Evolutionary conservation across 37 sponge, comb jelly and placozoan genomes (phyloP), one percentile per base, ranked within the genome.

Genomic region (Geodia barretti): DNA sequence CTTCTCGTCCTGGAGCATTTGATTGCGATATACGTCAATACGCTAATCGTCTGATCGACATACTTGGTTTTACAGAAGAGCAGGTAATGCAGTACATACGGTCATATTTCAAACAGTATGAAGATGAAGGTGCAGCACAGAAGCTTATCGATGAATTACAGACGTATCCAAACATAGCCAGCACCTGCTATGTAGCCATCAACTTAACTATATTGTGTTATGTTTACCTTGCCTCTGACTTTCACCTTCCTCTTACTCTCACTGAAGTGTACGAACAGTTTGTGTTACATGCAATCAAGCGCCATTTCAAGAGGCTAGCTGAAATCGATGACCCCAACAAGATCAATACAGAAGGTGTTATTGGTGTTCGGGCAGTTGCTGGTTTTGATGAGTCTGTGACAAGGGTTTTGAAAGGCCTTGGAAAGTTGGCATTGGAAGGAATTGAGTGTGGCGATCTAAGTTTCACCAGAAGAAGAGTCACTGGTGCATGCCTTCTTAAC

Each of bases 51-150:
- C 17, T 39, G 8, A 39, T 80, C 5, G 81, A 80, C 2, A 69
- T 80, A 34, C 58, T 80, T 19, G 81, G 81, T 41, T 76, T 80
- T 42, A 80, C 81, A 40, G 81, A 68, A 70, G 72, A 80, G 1
- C 61, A 80, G 36, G 59, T 68, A 1, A 68, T 30, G 37, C 59
- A 80, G 31, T 80, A 80, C 71, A 68, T 80, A 25, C 31, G 20
- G 20, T 69, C 42, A n/a, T 68, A 68, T 39, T 40, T 79, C n/a
- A 39, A 24, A 39, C 37, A 39, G 36, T 73, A 37, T 40, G 72
- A 69, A 47, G 28, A 43, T 29, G 35, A 5, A 37, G 59, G 47
- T 34, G 8, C 3, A 23, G 77, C 62, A 2, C 11, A 64, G 7
- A 79, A 67, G 14, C 41, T 79, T 1, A 65, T 65, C 30, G 60